These are phyloP conservation scores for Psephotus haematonotus DNA, from an alignment of 2,113 vertebrate genomes.

Conservation along the genomic window DNA sequence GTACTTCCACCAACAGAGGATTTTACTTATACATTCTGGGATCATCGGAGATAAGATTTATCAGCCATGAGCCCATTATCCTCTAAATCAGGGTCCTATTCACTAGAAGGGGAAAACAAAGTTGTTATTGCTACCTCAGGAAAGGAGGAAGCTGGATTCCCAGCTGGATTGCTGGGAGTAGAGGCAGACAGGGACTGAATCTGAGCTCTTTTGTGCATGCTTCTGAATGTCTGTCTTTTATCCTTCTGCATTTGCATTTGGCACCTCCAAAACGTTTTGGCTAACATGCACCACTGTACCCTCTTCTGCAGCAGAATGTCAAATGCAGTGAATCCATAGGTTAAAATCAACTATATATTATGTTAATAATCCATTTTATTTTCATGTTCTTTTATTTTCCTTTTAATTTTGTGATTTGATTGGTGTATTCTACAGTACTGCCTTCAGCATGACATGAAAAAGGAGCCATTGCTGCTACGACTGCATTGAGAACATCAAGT, in stretches of 20 bases:
- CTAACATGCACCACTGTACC: background rate
- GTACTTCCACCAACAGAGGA: background rate
- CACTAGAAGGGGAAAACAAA: background rate
- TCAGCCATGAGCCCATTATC: background rate
- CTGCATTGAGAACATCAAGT: background rate
- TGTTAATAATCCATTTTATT: background rate
- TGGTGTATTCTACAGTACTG: background rate
- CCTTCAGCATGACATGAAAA: background rate
- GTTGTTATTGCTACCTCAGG: background rate
- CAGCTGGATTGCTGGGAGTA: background rate
- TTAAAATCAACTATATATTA: background rate
- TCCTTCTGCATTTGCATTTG: background rate
- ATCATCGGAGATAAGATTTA: background rate
- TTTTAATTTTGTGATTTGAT: background rate
- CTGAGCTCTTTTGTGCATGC: background rate
- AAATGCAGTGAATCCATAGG: background rate
- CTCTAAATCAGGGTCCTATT: background rate
- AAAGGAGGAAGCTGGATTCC: background rate
- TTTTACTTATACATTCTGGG: background rate
- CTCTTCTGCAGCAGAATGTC: background rate
- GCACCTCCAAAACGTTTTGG: background rate
- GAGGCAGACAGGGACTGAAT: background rate
- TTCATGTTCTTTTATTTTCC: background rate
- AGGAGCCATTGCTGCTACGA: background rate
- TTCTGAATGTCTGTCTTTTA: background rate